Conservation (phyloP, 37 sponge, comb jelly and placozoan genomes). For the Ianthella basta region DNA sequence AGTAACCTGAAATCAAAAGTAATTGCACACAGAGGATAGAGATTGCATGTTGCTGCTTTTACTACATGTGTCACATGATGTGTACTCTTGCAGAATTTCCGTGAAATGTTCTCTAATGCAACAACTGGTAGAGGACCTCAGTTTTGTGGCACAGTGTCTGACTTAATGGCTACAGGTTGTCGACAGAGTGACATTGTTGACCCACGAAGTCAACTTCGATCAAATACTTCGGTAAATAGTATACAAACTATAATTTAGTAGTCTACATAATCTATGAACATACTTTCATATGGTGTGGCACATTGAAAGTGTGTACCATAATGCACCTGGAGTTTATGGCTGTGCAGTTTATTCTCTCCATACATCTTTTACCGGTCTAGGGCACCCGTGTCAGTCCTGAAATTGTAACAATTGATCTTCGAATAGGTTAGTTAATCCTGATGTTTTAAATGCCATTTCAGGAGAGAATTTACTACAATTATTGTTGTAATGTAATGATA, state of each 20-base stretch:
- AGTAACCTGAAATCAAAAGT: no score
- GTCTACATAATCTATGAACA: no score
- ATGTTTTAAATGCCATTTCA: background rate
- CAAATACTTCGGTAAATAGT: background rate
- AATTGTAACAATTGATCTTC: background rate
- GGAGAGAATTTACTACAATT: background rate
- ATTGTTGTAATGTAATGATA: background rate
- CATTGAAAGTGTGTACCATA: no score
- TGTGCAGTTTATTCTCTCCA: background rate
- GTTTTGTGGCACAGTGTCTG: background rate
- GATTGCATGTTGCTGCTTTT: no score
- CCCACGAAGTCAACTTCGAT: background rate
- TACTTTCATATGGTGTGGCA: no score
- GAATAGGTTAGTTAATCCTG: slow-evolving; percentile 3
- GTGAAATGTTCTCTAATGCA: background rate
- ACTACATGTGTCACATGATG: background rate
- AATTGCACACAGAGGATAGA: no score
- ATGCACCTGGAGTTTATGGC: background rate
- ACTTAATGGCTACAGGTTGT: background rate
- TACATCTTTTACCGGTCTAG: background rate
- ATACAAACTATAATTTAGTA: background rate
- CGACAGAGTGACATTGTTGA: background rate
- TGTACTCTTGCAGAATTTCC: background rate
- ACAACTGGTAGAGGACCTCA: slow-evolving; percentile 11
- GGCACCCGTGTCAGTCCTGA: background rate